These are phyloP conservation scores for Noctua janthina DNA, from an alignment of 2,888 invertebrate species.

Conservation along the genomic window DNA sequence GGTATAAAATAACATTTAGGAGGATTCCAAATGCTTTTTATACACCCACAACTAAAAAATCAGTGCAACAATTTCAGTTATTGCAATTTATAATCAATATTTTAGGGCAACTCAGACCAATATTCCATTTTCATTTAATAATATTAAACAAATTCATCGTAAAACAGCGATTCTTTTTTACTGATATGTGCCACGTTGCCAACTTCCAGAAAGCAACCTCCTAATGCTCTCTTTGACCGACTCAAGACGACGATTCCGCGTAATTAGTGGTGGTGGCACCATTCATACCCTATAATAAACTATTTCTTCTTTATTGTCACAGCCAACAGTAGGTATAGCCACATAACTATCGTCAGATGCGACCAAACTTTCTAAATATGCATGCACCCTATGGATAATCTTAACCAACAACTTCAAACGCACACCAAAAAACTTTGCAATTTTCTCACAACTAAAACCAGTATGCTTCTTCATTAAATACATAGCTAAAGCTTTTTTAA, in stretches of 20 bases:
- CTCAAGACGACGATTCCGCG: not conserved
- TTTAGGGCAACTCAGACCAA: not conserved
- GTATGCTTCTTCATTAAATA: constrained; percentile 38
- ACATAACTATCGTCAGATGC: not conserved
- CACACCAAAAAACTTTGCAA: constrained; percentile 6
- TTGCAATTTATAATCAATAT: not conserved
- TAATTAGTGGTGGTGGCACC: not conserved
- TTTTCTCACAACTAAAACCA: constrained; percentile 8
- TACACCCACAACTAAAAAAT: too few species aligned
- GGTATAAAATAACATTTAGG: too few species aligned
- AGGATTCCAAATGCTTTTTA: too few species aligned
- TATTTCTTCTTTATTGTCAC: constrained; percentile 3
- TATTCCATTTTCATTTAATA: not conserved
- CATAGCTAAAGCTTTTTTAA: constrained; percentile 19
- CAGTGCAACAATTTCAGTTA: too few species aligned
- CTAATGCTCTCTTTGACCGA: not conserved
- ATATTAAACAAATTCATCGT: not conserved
- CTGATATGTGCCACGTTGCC: not conserved
- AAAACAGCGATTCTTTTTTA: not conserved
- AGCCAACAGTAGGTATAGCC: not conserved
- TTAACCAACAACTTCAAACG: not conserved
- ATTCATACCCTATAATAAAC: constrained; percentile 14
- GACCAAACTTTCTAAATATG: not conserved
- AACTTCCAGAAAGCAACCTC: not conserved
- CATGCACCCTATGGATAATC: not conserved